These are phyloP conservation scores for Remorina albescens DNA, from an alignment of 2,797 vertebrate species.

Conservation along the genomic window DNA sequence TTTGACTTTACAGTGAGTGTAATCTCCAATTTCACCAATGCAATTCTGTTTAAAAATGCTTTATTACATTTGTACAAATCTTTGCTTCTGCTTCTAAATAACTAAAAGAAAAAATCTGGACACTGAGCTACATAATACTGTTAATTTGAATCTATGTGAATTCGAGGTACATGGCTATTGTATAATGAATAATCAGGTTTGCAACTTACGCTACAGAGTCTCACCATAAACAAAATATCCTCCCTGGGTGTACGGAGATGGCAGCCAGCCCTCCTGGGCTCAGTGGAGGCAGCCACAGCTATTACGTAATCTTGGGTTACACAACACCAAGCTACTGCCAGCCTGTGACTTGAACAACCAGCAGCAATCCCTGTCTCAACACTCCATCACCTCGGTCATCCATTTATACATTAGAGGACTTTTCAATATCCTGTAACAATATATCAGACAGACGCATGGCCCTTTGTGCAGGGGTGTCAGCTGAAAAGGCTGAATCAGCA, in stretches of 20 bases:
- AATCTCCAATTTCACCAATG: not conserved
- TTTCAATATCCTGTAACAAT: conserved; percentile 36
- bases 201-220: not conserved
- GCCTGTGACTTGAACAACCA: conserved; percentile 51
- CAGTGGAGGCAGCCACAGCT: conserved; percentile 42
- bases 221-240: conserved; percentile 11
- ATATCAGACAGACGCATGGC: not conserved
- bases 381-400: conserved; percentile 10
- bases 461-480: conserved; percentile 6
- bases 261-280: conserved; percentile 46
- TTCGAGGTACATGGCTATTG: not conserved
- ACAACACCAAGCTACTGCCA: conserved; percentile 61
- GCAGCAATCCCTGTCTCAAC: conserved; percentile 44
- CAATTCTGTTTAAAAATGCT: not conserved
- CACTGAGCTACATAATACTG: not conserved
- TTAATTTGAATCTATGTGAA: not conserved
- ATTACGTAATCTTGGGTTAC: conserved; percentile 77
- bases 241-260: conserved; percentile 48
- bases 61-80: not conserved
- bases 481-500: conserved; percentile 46
- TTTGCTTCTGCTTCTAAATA: not conserved
- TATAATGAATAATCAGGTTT: not conserved
- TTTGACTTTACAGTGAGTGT: not conserved
- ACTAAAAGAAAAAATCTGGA: not conserved
- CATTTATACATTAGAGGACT: conserved; percentile 19